phyloP scores from a whole-genome alignment of 37 sponge, comb jelly and placozoan genomes.

The Geodia barretti region DNA sequence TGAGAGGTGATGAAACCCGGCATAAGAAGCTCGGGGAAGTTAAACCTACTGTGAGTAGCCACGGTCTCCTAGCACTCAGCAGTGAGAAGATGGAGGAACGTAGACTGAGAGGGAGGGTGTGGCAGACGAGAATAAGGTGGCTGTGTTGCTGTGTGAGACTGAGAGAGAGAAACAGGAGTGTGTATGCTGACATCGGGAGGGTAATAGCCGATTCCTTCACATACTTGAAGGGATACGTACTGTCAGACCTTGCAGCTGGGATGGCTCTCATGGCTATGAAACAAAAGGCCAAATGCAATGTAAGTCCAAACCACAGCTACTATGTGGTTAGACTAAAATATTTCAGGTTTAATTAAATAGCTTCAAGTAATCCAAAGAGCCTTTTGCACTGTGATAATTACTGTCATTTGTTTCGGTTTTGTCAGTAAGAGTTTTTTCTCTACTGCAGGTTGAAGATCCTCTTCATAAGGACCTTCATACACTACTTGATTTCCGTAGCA shows the following conservation, averaged over 20 bases:
- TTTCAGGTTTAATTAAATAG: too few relatives aligned
- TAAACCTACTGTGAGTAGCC: constrained; percentile 9
- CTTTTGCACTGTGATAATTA: too few relatives aligned
- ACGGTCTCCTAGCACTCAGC: constrained; percentile 36
- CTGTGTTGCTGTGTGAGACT: constrained; percentile 36
- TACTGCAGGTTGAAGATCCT: too few relatives aligned
- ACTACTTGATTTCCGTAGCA: too few relatives aligned
- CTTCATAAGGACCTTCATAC: too few relatives aligned
- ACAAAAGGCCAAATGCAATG: constrained; percentile 1
- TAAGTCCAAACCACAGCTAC: background rate
- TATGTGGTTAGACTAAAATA: background rate
- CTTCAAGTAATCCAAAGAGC: too few relatives aligned
- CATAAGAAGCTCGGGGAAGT: constrained; percentile 24
- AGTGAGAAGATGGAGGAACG: constrained; percentile 30
- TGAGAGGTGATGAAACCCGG: constrained; percentile 8
- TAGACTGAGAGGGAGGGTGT: constrained; percentile 31
- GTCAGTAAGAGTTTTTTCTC: too few relatives aligned
- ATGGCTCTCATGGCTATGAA: constrained; percentile 41
- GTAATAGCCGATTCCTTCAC: constrained; percentile 41
- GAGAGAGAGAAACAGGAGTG: constrained; percentile 10
- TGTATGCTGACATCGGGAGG: constrained; percentile 49
- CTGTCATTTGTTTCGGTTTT: too few relatives aligned
- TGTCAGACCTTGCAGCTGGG: constrained; percentile 73
- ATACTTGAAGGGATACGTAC: constrained; percentile 69
- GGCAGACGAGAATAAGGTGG: constrained; percentile 66